phyloP scores from a whole-genome alignment of 1,140 invertebrate species.

The Sinella curviseta region DNA sequence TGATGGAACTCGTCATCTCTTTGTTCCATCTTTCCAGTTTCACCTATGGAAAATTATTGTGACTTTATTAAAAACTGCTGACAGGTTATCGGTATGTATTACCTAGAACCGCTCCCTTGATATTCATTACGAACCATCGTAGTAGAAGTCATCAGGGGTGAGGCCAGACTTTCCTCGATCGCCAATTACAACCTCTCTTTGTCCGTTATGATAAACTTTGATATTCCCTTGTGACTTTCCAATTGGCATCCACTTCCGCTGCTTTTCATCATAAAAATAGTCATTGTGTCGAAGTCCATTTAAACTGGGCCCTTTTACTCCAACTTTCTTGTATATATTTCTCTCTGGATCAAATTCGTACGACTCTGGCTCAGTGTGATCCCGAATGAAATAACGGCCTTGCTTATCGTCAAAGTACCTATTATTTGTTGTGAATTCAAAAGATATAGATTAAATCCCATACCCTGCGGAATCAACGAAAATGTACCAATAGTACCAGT shows the following conservation, averaged over 20 bases:
- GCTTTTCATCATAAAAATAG: not conserved
- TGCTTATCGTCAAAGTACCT: not conserved
- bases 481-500: not conserved
- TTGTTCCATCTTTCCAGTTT: not conserved
- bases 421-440: not conserved
- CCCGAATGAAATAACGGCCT: not conserved
- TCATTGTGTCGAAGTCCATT: constrained; percentile 2
- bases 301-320: not conserved
- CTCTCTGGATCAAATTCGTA: not conserved
- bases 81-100: too few species aligned
- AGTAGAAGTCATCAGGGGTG: not conserved
- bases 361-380: not conserved
- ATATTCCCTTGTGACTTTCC: not conserved
- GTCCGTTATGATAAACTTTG: not conserved
- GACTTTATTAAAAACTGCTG: not conserved
- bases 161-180: not conserved
- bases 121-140: too few species aligned
- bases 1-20: not conserved
- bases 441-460: not conserved
- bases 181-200: not conserved
- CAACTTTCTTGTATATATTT: not conserved
- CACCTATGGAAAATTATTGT: not conserved
- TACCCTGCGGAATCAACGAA: not conserved
- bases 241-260: not conserved
- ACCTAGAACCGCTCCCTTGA: too few species aligned